Evolutionary conservation across 2,888 invertebrate species (phyloP), one percentile per base, ranked within the genome.

Genomic region (Caenorhabditis sp.): DNA sequence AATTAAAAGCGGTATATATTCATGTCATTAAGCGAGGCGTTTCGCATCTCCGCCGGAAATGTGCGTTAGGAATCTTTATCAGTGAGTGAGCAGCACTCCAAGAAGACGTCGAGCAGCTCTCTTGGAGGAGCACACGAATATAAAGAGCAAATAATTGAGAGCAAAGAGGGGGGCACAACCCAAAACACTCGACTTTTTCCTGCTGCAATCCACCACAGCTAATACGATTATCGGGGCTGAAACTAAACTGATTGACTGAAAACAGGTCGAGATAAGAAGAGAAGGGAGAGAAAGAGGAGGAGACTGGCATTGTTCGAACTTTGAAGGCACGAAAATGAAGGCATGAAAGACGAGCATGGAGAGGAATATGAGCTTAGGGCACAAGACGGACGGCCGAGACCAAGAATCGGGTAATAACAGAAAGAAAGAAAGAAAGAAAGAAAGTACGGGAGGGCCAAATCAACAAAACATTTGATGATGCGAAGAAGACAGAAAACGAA

Each of bases 21-120:
- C 56, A 66, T 66, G 41, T 66, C 56, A 66, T 66, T 66, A 66
- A 37, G 66, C 39, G 39, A 37, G 41, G 32, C 65, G 65, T 39
- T 58, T 58, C 56, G 24, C 56, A 66, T 66, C 65, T 66, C 55
- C 56, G 56, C 48, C 66, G 68, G 68, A 68, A 68, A 68, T 68
- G 58, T 68, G 52, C 58, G 52, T 68, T 59, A 68, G 27, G 32
- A 24, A 61, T 24, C 61, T 45, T 46, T 35, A 46, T 61, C 26
- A 20, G 24, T 37, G 68, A 39, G 35, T 52, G 22, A 45, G 41
- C 53, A 35, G 26, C 17, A 61, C 32, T 45, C n/a, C 46, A 48
- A 46, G 43, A 30, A 46, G 45, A 43, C 37, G 39, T n/a, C n/a
- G 45, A 45, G 61, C 7, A 5, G 9, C 30, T 37, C 37, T 53